Percentiles rank a stretch among this genome's conserved stretches.
phyloP scores from a whole-genome alignment of 2,113 vertebrate species.

The Macaca mulatta region DNA sequence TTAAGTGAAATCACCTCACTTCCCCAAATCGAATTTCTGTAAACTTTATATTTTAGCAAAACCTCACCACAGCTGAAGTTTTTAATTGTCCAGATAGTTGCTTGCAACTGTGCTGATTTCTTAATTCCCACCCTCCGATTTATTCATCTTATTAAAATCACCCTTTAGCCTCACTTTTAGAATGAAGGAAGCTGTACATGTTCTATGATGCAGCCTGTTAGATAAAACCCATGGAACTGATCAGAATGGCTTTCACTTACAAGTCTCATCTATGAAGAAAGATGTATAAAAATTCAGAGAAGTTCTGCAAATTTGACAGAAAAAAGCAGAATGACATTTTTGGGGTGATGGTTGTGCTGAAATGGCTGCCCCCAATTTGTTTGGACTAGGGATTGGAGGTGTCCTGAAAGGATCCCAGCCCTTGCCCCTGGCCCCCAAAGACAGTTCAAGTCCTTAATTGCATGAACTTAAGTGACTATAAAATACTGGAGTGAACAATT shows the following conservation, averaged over 20 bases:
- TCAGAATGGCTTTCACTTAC: background rate
- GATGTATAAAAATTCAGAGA: background rate
- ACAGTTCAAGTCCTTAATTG: background rate
- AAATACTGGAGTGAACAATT: background rate
- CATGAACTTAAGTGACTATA: background rate
- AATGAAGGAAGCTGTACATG: background rate
- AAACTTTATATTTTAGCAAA: slow-evolving; percentile 25
- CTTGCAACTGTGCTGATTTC: background rate
- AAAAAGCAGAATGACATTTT: background rate
- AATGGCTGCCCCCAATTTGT: background rate
- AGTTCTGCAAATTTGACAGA: background rate
- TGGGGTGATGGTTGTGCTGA: background rate
- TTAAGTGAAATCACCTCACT: background rate
- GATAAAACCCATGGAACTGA: background rate
- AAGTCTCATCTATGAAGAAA: background rate
- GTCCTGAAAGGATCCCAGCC: background rate
- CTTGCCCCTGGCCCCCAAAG: too few relatives aligned
- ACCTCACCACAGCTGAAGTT: background rate
- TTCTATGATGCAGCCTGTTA: background rate
- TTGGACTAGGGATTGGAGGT: background rate
- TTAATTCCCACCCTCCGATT: background rate
- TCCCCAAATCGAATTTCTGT: background rate
- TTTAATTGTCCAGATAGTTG: background rate
- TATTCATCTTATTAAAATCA: background rate
- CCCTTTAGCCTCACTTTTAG: background rate